A percentile compares a stretch with the other conserved stretches of the same genome.
These are phyloP conservation scores for Tanytarsus gracilentus DNA, from an alignment of 2,888 invertebrate species.

Conservation along the genomic window DNA sequence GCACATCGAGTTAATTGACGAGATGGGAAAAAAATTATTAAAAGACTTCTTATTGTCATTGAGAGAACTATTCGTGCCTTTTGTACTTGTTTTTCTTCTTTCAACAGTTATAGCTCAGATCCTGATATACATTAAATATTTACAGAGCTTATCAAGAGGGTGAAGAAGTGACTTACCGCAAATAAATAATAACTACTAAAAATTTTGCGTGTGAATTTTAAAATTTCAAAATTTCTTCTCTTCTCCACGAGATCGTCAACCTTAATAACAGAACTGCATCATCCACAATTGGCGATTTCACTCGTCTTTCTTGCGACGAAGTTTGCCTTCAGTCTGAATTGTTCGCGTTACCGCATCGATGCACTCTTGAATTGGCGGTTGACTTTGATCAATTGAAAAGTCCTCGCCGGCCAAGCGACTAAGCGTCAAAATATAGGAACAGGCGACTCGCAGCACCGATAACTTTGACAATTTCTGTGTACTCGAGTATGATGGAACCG, in stretches of 20 bases:
- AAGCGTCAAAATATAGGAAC: constrained; percentile 84
- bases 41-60: constrained; percentile 6
- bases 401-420: constrained; percentile 66
- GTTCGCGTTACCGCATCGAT: constrained; percentile 83
- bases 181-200: too few species aligned
- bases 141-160: too few species aligned
- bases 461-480: constrained; percentile 89
- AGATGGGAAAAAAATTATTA: too few species aligned
- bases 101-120: too few species aligned
- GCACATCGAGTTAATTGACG: constrained; percentile 3
- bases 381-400: constrained; percentile 51
- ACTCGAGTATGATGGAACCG: constrained; percentile 85
- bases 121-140: too few species aligned
- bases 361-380: constrained; percentile 60
- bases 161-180: too few species aligned
- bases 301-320: constrained; percentile 77
- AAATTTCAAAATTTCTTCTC: too few species aligned
- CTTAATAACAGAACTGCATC: too few species aligned
- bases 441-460: constrained; percentile 85
- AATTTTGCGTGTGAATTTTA: too few species aligned
- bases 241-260: too few species aligned
- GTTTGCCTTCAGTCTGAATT: constrained; percentile 84
- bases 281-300: too few species aligned
- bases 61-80: too few species aligned
- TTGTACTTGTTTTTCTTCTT: neutral